Conservation (phyloP, 2,797 vertebrate species). For the Passerculus sandwichensis region DNA sequence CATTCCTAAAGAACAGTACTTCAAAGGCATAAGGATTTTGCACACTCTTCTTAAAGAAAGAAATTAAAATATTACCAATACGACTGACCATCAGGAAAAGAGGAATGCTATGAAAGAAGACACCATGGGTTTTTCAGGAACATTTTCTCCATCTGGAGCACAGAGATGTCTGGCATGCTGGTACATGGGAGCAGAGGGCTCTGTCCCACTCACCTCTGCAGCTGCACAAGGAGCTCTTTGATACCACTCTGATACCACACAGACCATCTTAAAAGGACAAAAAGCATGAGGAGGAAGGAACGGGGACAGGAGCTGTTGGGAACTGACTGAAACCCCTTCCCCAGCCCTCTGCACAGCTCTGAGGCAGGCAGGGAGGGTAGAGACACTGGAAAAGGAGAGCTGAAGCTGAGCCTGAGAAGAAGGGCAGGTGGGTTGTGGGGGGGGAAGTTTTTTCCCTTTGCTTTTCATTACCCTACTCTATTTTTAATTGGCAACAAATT, state of each 20-base stretch:
- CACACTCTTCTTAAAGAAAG: background rate
- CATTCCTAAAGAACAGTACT: background rate
- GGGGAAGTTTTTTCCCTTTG: background rate
- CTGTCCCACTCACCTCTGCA: background rate
- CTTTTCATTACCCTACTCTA: background rate
- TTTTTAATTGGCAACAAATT: background rate
- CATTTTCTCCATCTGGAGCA: background rate
- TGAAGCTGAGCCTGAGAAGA: background rate
- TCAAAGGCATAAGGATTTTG: background rate
- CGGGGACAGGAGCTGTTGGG: background rate
- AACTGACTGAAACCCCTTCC: background rate
- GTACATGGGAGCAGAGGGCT: background rate
- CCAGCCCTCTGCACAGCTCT: background rate
- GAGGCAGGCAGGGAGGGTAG: accelerated
- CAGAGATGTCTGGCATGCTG: background rate
- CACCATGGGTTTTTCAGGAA: background rate
- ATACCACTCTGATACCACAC: background rate
- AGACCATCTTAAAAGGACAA: background rate
- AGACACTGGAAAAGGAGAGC: background rate
- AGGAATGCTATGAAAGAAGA: background rate
- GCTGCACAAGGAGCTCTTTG: accelerated
- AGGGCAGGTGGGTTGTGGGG: accelerated
- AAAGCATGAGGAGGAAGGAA: background rate
- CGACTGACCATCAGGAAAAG: background rate
- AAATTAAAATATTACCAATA: background rate